A percentile compares a stretch with the other conserved stretches of the same genome.
Evolutionary conservation across 92 coral and sea anemone species (phyloP).

Genomic region (Zoanthus sansibaricus): DNA sequence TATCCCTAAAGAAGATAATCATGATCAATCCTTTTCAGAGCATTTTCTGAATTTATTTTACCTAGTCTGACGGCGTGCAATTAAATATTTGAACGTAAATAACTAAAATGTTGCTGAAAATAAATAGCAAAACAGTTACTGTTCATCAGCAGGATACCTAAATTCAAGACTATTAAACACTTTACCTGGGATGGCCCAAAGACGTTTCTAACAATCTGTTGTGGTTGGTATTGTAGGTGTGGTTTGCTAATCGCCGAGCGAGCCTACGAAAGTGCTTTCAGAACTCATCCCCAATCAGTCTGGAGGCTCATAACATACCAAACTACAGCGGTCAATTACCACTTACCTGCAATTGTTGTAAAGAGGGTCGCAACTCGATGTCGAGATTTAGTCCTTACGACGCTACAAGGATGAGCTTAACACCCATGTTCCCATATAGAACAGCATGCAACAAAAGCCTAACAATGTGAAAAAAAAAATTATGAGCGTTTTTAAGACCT

Average conservation of each 20-base stretch:
- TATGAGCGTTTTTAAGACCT: neutral
- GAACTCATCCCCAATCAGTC: neutral
- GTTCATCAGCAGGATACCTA: too few species aligned
- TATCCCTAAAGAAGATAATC: too few species aligned
- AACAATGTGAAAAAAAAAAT: neutral
- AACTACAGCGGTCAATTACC: neutral
- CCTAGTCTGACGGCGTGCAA: too few species aligned
- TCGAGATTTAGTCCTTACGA: neutral
- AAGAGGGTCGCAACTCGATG: neutral
- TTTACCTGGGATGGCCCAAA: too few species aligned
- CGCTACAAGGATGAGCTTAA: neutral
- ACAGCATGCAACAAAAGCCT: neutral
- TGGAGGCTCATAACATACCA: neutral
- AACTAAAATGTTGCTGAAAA: too few species aligned
- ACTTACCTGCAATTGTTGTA: slow-evolving; percentile 3
- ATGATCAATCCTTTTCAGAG: too few species aligned
- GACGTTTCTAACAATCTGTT: neutral
- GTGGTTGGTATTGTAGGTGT: neutral
- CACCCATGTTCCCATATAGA: neutral
- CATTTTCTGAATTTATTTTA: too few species aligned
- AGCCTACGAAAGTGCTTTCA: slow-evolving; percentile 16
- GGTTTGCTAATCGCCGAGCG: slow-evolving; percentile 36
- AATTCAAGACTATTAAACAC: neutral
- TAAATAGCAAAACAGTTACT: too few species aligned
- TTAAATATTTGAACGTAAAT: too few species aligned